Base-by-base conservation (phyloP, 1,140 invertebrate genomes). In the Neomicropteryx cornuta region DNA sequence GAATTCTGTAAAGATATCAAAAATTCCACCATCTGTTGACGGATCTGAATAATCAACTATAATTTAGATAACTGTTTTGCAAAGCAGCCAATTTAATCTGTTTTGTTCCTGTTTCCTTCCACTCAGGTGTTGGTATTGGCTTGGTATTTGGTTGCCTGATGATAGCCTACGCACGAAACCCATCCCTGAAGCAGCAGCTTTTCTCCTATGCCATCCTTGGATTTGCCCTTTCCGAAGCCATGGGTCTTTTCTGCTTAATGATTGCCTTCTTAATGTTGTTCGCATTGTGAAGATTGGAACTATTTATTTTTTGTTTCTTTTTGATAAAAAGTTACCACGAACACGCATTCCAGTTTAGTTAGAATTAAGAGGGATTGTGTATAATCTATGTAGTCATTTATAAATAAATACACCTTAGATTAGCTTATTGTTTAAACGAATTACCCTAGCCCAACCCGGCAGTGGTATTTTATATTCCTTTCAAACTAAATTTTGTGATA, bases 241-340 rank as follows among this genome's bases (percentile, higher is more conserved):
- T 95, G 85, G 93, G 89, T 54, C 76, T 97, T 28, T 96, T 96
- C 71, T 93, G 89, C 74, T 66, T 96, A 45, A 94, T 94, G 87
- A 91, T 96, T 74, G 85, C 87, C 30, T 94, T 96, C 71, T 64
- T 95, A 45, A 75, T 96, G 58, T 68, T 96, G 41, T 95, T 89
- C 70, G 88, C 85, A 19, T 60, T 74, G 56, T 80, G 68, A 67
- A 53, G 41, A 21, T 45, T 48, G 36, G 45, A 52, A 51, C 5
- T 33, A 13, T 33, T 11, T 14, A n/a, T 18, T 5, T 33, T 13
- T 28, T 11, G 16, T 2, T 28, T 11, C 16, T 11, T 27, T 8
- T 28, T 28, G n/a, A n/a, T 28, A n/a, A 4, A n/a, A 28, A 3
- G n/a, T 2, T 28, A 27, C 16, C n/a, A n/a, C n/a, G 27, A 11